Evolutionary conservation across 2,888 invertebrate genomes (phyloP).

Genomic region (Callosobruchus maculatus): DNA sequence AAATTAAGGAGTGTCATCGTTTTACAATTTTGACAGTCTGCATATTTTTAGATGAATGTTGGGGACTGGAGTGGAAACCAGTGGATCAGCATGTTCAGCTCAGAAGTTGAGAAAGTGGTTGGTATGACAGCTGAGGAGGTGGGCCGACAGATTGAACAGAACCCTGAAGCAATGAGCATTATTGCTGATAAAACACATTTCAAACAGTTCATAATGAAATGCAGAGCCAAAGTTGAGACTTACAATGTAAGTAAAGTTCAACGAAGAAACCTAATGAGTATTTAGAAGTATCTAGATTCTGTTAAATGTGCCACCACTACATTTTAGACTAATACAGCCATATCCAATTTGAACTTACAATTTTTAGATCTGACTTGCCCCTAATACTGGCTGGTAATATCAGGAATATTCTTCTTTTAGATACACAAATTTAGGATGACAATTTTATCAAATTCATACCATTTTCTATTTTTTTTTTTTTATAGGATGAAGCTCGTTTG

Average conservation of each 20-base stretch:
- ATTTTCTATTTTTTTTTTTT: conserved; percentile 34
- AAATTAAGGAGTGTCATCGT: no score
- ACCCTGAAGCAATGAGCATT: conserved; percentile 63
- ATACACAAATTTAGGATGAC: no score
- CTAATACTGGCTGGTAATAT: no score
- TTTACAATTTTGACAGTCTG: no score
- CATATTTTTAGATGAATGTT: conserved; percentile 72
- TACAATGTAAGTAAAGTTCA: conserved; percentile 72
- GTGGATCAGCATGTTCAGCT: conserved; percentile 90
- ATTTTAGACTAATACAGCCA: no score
- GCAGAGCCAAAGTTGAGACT: conserved; percentile 85
- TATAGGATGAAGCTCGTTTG: conserved; percentile 76
- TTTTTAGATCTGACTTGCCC: no score
- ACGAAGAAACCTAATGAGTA: no score
- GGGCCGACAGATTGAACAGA: conserved; percentile 68
- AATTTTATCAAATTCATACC: no score
- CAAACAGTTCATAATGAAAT: conserved; percentile 74
- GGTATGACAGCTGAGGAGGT: conserved; percentile 70
- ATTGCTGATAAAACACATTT: conserved; percentile 75
- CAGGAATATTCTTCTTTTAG: no score
- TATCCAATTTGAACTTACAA: no score
- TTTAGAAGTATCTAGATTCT: no score
- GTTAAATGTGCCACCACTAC: no score
- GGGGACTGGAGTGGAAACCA: conserved; percentile 84
- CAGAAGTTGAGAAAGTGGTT: conserved; percentile 74